Evolutionary conservation across 2,113 vertebrate genomes (phyloP).

Genomic region (Ginglymostoma cirratum): DNA sequence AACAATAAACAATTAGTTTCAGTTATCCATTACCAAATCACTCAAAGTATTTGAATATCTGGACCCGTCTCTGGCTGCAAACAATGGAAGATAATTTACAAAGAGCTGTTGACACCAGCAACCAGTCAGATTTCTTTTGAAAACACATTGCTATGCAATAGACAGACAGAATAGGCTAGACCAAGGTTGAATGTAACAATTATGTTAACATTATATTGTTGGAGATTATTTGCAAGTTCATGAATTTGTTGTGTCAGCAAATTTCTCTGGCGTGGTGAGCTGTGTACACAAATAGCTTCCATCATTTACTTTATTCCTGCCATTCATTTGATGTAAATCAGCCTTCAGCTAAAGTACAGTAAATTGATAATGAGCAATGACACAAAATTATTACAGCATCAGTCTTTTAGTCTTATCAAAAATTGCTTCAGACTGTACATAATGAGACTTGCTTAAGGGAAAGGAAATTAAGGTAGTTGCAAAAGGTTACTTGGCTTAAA

Average conservation of each 20-base stretch:
- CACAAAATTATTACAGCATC: background rate
- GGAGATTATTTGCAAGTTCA: background rate
- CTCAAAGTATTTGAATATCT: too few relatives aligned
- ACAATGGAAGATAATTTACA: background rate
- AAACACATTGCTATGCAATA: background rate
- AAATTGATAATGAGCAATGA: background rate
- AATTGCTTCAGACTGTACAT: background rate
- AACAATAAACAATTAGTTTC: background rate
- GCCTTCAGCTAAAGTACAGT: background rate
- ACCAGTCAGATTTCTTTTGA: background rate
- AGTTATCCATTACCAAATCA: background rate
- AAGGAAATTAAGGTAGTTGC: background rate
- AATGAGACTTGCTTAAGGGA: background rate
- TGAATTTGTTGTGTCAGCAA: background rate
- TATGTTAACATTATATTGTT: background rate
- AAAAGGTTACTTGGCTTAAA: background rate
- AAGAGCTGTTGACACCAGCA: background rate
- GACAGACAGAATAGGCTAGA: background rate
- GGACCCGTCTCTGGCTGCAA: background rate
- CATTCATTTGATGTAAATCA: background rate
- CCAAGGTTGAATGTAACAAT: background rate
- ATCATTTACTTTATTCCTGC: background rate
- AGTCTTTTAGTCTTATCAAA: background rate
- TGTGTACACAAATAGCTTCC: background rate
- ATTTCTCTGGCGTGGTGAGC: background rate